These are phyloP conservation scores for Erynnis tages DNA, from an alignment of 2,888 invertebrate species.

Conservation along the genomic window DNA sequence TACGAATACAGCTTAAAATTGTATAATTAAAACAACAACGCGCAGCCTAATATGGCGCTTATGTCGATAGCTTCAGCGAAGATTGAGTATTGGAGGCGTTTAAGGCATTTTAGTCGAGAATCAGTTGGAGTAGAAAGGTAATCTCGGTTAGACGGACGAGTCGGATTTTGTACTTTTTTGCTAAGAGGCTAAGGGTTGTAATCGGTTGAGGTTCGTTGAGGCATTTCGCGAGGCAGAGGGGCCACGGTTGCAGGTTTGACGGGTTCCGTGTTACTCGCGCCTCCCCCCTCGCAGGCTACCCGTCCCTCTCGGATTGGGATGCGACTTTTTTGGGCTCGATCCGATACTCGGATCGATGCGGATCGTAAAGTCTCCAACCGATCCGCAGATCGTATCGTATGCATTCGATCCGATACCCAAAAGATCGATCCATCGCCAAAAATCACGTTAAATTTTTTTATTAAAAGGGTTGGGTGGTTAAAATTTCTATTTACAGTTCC, in stretches of 20 bases:
- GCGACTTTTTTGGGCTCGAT: no score
- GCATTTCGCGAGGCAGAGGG: constrained; percentile 70
- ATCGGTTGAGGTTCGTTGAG: constrained; percentile 35
- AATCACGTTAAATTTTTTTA: no score
- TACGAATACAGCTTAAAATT: constrained; percentile 3
- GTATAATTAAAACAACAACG: background rate
- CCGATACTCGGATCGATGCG: no score
- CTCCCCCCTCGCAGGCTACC: constrained; percentile 47
- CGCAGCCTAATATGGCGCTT: constrained; percentile 60
- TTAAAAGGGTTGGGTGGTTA: no score
- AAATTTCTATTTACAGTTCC: no score
- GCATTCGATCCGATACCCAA: no score
- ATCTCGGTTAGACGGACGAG: constrained; percentile 28
- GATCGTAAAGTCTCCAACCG: no score
- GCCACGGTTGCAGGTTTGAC: constrained; percentile 70
- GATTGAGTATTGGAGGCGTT: constrained; percentile 62
- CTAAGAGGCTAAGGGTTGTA: constrained; percentile 34
- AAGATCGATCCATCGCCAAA: no score
- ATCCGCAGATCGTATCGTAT: no score
- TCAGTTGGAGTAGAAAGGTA: constrained; percentile 58
- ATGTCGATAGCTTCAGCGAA: constrained; percentile 55
- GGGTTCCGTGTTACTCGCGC: constrained; percentile 75
- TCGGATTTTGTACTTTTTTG: constrained; percentile 29
- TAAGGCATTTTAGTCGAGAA: constrained; percentile 54
- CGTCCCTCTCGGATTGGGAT: constrained; percentile 37